These are phyloP conservation scores for Agrilus mali DNA, from an alignment of 2,888 invertebrate genomes.

Conservation along the genomic window DNA sequence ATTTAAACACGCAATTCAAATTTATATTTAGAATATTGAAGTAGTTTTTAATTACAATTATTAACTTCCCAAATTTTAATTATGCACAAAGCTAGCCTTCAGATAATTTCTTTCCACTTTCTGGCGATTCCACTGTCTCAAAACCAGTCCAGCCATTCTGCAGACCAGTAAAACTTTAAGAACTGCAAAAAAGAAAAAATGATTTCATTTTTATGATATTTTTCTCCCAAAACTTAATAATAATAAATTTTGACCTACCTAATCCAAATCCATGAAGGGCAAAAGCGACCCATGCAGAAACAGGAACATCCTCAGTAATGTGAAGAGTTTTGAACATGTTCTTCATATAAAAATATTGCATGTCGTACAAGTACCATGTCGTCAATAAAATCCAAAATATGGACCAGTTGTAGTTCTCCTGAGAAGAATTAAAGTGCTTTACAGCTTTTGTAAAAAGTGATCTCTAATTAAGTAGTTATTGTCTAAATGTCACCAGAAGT, in stretches of 20 bases:
- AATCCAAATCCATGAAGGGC: constrained; percentile 16
- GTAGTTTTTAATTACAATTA: too few species aligned
- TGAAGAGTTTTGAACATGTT: constrained; percentile 20
- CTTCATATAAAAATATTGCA: constrained; percentile 21
- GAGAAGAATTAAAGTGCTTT: too few species aligned
- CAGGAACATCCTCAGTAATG: constrained; percentile 13
- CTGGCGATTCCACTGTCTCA: constrained; percentile 26
- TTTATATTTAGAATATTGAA: too few species aligned
- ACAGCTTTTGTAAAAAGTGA: too few species aligned
- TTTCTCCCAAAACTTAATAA: neutral
- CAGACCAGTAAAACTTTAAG: constrained; percentile 17
- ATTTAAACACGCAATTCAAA: too few species aligned
- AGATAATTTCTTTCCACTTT: constrained; percentile 21
- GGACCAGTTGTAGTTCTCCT: constrained; percentile 18
- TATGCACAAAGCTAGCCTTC: too few species aligned
- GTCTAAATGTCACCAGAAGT: too few species aligned
- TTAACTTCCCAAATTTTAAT: too few species aligned
- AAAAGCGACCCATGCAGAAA: constrained; percentile 21
- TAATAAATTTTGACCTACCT: constrained; percentile 16
- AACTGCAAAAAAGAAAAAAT: neutral
- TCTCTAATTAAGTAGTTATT: too few species aligned
- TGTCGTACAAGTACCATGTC: constrained; percentile 24
- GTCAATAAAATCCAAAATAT: constrained; percentile 27
- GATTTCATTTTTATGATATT: neutral
- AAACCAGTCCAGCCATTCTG: constrained; percentile 21